Evolutionary conservation across 1,140 invertebrate species (phyloP), one percentile per base, ranked within the genome.

Genomic region (Oryctes rhinoceros): DNA sequence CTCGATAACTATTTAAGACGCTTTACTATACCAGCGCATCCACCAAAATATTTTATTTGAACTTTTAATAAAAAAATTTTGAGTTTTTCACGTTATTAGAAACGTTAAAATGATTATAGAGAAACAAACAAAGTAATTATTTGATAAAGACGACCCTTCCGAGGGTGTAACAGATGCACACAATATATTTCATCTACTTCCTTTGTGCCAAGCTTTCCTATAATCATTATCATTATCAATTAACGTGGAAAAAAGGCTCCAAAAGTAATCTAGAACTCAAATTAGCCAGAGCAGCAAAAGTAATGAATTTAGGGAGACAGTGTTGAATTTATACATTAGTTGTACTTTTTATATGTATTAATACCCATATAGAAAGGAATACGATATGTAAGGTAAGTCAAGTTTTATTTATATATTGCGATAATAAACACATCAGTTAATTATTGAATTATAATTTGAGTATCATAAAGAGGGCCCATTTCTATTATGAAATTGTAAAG

Each of bases 401-500:
- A 35, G 18, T 24, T n/a, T 7, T 67, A 6, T 67, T 67, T 67
- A 24, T 67, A 1, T 67, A 30, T 24, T 67, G 18, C 65, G 65
- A 18, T 67, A 67, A n/a, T 62, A 62, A 62, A 67, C 65, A 35
- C 65, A 67, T 67, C 65, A 67, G 24, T 67, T 67, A 67, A 67
- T 67, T 67, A 67, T 67, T 67, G 65, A 67, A 67, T 67, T 67
- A 67, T 67, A 67, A 67, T 30, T 67, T 67, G 18, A 67, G 1
- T 67, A 24, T 35, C 65, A 35, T 10, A 30, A 67, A 67, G 65
- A 18, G 5, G 65, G 13, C 65, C 6, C 20, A 18, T 67, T 35
- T 30, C 65, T 18, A 67, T 67, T 18, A 4, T 20, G 18, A 67
- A 30, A 18, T 30, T 30, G 2, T 30, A 30, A 30, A 30, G 24